Percentiles rank a stretch among this genome's conserved stretches.
phyloP scores from a whole-genome alignment of 2,113 vertebrate species.

The Gallinago jamesoni region DNA sequence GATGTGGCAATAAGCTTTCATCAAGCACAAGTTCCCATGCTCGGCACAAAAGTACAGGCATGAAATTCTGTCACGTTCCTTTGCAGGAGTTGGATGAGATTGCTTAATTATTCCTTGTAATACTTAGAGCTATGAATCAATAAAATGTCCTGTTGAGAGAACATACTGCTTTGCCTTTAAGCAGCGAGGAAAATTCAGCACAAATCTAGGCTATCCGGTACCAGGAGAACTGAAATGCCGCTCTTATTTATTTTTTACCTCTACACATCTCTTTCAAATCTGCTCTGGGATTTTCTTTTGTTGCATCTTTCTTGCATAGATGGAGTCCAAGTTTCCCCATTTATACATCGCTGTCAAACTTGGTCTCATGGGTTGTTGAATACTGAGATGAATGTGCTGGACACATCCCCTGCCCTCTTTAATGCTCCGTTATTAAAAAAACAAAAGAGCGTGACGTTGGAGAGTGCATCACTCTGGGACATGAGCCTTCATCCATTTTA shows the following conservation, averaged over 20 bases:
- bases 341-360: neutral
- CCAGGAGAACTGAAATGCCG: neutral
- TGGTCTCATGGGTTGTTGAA: neutral
- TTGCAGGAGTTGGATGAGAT: neutral
- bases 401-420: neutral
- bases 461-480: neutral
- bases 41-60: neutral
- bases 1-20: neutral
- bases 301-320: neutral
- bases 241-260: neutral
- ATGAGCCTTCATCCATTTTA: neutral
- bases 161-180: neutral
- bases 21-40: neutral
- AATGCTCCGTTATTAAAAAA: neutral
- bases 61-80: neutral
- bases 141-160: neutral
- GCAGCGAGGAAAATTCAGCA: neutral
- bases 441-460: neutral
- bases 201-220: neutral
- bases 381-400: neutral
- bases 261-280: neutral
- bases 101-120: neutral
- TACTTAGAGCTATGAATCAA: neutral
- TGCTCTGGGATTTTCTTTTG: neutral
- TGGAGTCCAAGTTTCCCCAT: neutral